These are phyloP conservation scores for Chirona hameri DNA, from an alignment of 2,888 invertebrate species.

Conservation along the genomic window DNA sequence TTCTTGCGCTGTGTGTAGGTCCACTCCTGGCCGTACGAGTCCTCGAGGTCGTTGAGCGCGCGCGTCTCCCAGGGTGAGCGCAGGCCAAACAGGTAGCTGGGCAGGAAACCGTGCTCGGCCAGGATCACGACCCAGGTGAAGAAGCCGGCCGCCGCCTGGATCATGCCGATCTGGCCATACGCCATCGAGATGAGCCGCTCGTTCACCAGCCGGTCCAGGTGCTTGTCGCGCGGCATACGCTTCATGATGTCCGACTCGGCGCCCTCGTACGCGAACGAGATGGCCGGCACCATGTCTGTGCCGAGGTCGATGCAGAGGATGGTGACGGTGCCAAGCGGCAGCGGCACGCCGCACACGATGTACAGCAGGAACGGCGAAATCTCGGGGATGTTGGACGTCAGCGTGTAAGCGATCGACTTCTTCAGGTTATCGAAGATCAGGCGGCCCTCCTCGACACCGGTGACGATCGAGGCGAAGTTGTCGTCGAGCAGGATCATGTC, in stretches of 20 bases:
- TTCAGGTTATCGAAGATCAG: slow-evolving; percentile 97
- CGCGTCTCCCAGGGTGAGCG: slow-evolving; percentile 98
- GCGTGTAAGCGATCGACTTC: slow-evolving; percentile 95
- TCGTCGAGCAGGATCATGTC: slow-evolving; percentile 99
- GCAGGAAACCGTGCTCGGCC: slow-evolving; percentile 99
- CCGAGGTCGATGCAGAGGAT: slow-evolving; percentile 98
- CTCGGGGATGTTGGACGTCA: slow-evolving; percentile 97
- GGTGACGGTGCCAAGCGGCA: slow-evolving; percentile 93
- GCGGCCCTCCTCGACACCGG: slow-evolving; percentile 88
- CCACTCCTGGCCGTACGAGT: slow-evolving; percentile 99
- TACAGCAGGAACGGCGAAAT: slow-evolving; percentile 97
- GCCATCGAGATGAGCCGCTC: slow-evolving; percentile 97
- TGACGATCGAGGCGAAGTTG: slow-evolving; percentile 98
- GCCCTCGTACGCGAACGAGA: slow-evolving; percentile 85
- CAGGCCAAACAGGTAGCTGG: slow-evolving; percentile 82
- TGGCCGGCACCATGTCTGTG: slow-evolving; percentile 94
- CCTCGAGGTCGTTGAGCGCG: slow-evolving; percentile 95
- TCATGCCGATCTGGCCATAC: slow-evolving; percentile 99
- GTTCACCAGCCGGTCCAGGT: slow-evolving; percentile 78
- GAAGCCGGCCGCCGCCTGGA: slow-evolving; percentile 99
- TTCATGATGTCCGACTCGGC: slow-evolving; percentile 94
- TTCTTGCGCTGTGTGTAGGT: slow-evolving; percentile 94
- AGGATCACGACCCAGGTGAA: slow-evolving; percentile 99
- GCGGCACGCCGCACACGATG: slow-evolving; percentile 89
- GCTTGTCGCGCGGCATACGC: slow-evolving; percentile 82